Evolutionary conservation across 2,113 vertebrate species (phyloP), one percentile per base, ranked within the genome.

Genomic region (Siniperca knerii): DNA sequence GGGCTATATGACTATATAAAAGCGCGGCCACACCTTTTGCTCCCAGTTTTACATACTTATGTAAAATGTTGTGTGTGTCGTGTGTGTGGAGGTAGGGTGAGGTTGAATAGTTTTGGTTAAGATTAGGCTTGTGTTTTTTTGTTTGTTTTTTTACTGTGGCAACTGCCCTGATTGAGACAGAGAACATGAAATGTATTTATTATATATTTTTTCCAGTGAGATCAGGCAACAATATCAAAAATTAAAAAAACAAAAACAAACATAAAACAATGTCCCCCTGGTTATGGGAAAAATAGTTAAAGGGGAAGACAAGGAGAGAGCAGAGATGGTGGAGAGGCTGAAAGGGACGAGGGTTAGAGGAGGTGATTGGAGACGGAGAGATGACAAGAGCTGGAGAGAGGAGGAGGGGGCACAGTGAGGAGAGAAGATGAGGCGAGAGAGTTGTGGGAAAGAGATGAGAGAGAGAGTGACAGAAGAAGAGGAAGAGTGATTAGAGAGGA

Each of bases 321-420:
- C 20, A 35, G 71, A 58, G 79, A n/a, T 12, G 74, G 73, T 21
- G 64, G 21, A 70, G 77, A 58, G 18, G 71, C 52, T 57, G 81
- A 82, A 67, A 33, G 60, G 16, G 79, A 64, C 25, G 74, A 79
- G 61, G 78, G 85, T 75, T 77, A 48, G 83, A 35, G 40, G 75
- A 89, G 89, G 90, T 90, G 91, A 85, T 80, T 16, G 6, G 46
- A 71, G 90, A 92, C 2, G 76, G 58, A 86, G 84, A 78, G 89
- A 83, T 86, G 92, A 88, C 87, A 87, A 58, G 66, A 8, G 65
- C 21, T 29, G 61, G 12, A 52, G 64, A 54, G 67, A 54, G 33
- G 73, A 68, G 73, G 82, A 6, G 57, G 75, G 21, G 67, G 20
- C 21, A 23, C 20, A 8, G 57, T 1, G 52, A 54, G 72, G 66